phyloP scores from a whole-genome alignment of 2,888 invertebrate genomes.

The Harpalus rubripes region DNA sequence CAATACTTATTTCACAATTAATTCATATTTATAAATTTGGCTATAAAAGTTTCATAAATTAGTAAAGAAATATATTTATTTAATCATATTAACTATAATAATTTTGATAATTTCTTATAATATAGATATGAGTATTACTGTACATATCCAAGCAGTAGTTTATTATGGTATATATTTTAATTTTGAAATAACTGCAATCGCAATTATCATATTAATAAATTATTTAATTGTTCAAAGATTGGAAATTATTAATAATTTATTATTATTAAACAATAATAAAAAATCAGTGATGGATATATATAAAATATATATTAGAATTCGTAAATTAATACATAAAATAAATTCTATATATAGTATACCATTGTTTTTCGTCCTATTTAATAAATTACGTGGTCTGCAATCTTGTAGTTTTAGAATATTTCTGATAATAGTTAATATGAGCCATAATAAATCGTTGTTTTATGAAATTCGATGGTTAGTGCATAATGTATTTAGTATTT shows the following conservation, averaged over 20 bases:
- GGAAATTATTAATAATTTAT: neutral
- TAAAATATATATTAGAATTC: neutral
- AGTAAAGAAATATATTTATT: neutral
- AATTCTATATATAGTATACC: too few relatives aligned
- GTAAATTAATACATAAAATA: too few relatives aligned
- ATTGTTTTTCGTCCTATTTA: too few relatives aligned
- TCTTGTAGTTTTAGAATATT: too few relatives aligned
- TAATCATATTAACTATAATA: neutral
- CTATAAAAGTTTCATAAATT: neutral
- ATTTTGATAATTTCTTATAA: conserved; percentile 6
- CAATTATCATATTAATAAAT: neutral
- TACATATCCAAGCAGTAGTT: neutral
- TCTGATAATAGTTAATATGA: too few relatives aligned
- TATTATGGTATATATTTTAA: neutral
- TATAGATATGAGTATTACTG: neutral
- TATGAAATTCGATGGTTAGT: too few relatives aligned
- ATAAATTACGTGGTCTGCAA: too few relatives aligned
- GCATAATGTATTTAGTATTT: too few relatives aligned
- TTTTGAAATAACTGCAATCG: too few relatives aligned
- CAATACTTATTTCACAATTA: neutral
- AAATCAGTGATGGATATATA: neutral
- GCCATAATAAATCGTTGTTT: too few relatives aligned
- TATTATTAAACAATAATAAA: neutral
- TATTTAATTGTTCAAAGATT: neutral
- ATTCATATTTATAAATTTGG: neutral